Evolutionary conservation across 2,888 invertebrate species (phyloP), one percentile per base, ranked within the genome.

Genomic region (Plagodis pulveraria): DNA sequence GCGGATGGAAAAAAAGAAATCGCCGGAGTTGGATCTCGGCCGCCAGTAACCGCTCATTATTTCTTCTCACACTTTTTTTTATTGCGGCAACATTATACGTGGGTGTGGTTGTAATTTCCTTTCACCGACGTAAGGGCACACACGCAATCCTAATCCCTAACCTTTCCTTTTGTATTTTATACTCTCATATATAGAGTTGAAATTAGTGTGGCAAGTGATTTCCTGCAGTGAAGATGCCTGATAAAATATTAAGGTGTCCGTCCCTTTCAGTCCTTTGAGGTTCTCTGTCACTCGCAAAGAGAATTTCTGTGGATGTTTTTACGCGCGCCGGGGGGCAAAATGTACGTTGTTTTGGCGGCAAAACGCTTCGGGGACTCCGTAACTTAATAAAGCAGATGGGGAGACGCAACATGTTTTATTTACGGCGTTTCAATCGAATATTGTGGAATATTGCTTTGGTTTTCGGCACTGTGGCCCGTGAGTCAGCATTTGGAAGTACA

Each of bases 91-190:
- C 91, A 91, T 91, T 91, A 91, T 91, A 91, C 91, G 92, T 92
- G 92, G 92, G 92, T 91, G 92, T 91, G 92, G 92, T 92, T 91
- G 92, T 92, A 91, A 91, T 91, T 92, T 91, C 91, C 91, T 91
- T 92, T 91, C 91, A 91, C 92, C 88, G 91, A 91, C 85, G 91
- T 90, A 90, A 91, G 91, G 91, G 91, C 92, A 92, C 92, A 92
- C 92, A 92, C 90, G 91, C 91, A 87, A 89, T 90, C 78, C 68
- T 45, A 57, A 63, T 64, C 64, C 61, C 51, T 50, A 58, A 58
- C 76, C 72, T 61, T 43, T 62, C 11, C 81, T 71, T 78, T 64
- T 72, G 57, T 56, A 75, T 85, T 74, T 52, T 86, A 80, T 36
- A 0, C 0, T 0, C 0, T 0, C 9, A 0, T 0, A 0, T 0